Percentiles rank a stretch among this genome's conserved stretches.
phyloP scores from a whole-genome alignment of 1,140 invertebrate species.

The Tribolium madens region DNA sequence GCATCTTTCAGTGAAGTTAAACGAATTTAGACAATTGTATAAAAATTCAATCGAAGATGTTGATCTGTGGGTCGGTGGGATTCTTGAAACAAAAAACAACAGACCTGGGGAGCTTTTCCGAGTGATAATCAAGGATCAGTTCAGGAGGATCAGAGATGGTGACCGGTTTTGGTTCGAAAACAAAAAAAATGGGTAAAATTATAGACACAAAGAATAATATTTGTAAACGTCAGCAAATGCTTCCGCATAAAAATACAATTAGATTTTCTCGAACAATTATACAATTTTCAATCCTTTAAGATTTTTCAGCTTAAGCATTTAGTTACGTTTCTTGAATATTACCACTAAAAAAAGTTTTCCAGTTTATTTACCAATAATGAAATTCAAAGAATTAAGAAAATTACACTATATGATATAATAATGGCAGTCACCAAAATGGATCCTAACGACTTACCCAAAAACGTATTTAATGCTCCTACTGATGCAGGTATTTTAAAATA shows the following conservation, averaged over 20 bases:
- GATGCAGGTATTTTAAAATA: not conserved
- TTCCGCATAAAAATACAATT: too few relatives aligned
- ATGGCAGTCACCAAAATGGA: constrained; percentile 69
- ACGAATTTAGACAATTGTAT: constrained; percentile 67
- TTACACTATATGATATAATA: constrained; percentile 71
- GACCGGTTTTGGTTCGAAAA: constrained; percentile 75
- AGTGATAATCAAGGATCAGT: constrained; percentile 70
- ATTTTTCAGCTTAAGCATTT: too few relatives aligned
- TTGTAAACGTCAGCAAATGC: too few relatives aligned
- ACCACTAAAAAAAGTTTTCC: too few relatives aligned
- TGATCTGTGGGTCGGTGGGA: constrained; percentile 79
- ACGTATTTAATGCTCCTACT: constrained; percentile 69
- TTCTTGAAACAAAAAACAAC: constrained; percentile 71
- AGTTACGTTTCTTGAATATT: too few relatives aligned
- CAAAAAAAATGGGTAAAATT: constrained; percentile 21
- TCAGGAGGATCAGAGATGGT: constrained; percentile 69
- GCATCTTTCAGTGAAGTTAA: constrained; percentile 61
- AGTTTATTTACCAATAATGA: constrained; percentile 72
- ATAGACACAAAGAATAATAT: too few relatives aligned
- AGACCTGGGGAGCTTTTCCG: constrained; percentile 75
- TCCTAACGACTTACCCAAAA: constrained; percentile 69
- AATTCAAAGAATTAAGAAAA: constrained; percentile 68
- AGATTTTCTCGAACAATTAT: too few relatives aligned
- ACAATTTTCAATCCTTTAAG: too few relatives aligned
- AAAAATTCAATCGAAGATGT: constrained; percentile 68